phyloP scores from a whole-genome alignment of 53 echinoderm and acorn worm genomes.

The Luidia sarsii region DNA sequence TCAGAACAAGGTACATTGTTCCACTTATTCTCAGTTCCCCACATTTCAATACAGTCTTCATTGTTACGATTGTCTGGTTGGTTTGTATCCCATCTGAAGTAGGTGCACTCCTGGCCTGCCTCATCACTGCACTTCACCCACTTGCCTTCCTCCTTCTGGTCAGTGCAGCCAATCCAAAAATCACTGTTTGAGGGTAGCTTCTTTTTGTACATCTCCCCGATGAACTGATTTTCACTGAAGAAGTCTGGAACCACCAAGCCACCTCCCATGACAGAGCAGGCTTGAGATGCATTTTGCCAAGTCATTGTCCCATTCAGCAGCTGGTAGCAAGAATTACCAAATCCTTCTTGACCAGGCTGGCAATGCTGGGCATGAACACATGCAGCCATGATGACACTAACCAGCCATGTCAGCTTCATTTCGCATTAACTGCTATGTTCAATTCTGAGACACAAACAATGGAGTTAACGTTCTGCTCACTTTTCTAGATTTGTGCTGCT shows the following conservation, averaged over 20 bases:
- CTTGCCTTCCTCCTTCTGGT: slow-evolving; percentile 8
- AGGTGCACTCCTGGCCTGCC: not conserved
- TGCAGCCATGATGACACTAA: not conserved
- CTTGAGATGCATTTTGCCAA: slow-evolving; percentile 3
- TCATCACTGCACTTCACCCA: slow-evolving; percentile 3
- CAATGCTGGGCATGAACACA: slow-evolving; percentile 3
- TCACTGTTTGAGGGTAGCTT: not conserved
- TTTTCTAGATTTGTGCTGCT: no score
- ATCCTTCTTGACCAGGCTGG: slow-evolving; percentile 6
- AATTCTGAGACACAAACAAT: no score
- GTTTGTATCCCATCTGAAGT: slow-evolving; percentile 38
- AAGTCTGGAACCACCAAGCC: slow-evolving; percentile 16
- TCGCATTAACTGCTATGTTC: no score
- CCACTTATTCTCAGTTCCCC: not conserved
- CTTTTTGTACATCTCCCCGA: slow-evolving; percentile 12
- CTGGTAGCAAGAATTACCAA: slow-evolving; percentile 25
- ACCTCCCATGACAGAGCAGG: slow-evolving; percentile 20
- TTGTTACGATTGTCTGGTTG: no score
- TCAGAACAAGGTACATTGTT: not conserved
- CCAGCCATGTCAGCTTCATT: slow-evolving; percentile 23
- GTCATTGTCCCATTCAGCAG: slow-evolving; percentile 20
- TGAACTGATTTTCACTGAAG: not conserved
- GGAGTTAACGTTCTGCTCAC: no score
- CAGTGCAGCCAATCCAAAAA: slow-evolving; percentile 34
- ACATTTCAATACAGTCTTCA: not conserved